Base-by-base conservation (phyloP, 2,888 invertebrate genomes). In the Caenorhabditis virilis region DNA sequence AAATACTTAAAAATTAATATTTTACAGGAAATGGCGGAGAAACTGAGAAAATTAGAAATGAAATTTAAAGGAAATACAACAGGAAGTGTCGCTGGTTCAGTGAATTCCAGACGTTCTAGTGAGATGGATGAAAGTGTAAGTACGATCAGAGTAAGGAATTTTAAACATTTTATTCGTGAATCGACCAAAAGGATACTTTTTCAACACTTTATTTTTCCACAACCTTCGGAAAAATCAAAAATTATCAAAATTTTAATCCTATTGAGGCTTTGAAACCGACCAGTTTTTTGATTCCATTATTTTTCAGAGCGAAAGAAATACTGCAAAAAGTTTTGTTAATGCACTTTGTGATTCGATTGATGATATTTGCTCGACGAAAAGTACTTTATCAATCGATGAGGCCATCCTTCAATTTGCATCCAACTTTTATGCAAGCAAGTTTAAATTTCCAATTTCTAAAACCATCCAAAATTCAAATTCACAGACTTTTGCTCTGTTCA, bases 401-500 rank as follows among this genome's bases (percentile, higher is more conserved):
- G 67, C 64, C 6, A 74, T 78, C 42, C 54, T 77, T 4, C 52
- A 62, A 16, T 78, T 78, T 49, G 54, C 78, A 9, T 57, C 77
- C 0, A 30, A 56, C 15, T 76, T 74, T 47, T 71, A 74, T 48
- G 55, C 60, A n/a, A 73, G 76, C 74, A 15, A 30, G 22, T 42
- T 23, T 38, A 15, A 18, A 3, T 36, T 16, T 36, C 7, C 15
- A 15, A 5, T 36, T 16, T 36, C n/a, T 36, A 4, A 36, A n/a
- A n/a, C n/a, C n/a, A n/a, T n/a, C 15, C 36, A 4, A n/a, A 13
- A 7, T 16, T 5, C 36, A 36, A 36, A 50, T 4, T 46, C 64
- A 52, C 54, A 76, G 77, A 78, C 18, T 75, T 77, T 33, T 74
- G 75, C 13, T 64, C 72, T 0, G 72, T 65, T 9, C 76, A 77